Conservation (phyloP, 2,797 vertebrate species). For the Tolypeutes matacus region DNA sequence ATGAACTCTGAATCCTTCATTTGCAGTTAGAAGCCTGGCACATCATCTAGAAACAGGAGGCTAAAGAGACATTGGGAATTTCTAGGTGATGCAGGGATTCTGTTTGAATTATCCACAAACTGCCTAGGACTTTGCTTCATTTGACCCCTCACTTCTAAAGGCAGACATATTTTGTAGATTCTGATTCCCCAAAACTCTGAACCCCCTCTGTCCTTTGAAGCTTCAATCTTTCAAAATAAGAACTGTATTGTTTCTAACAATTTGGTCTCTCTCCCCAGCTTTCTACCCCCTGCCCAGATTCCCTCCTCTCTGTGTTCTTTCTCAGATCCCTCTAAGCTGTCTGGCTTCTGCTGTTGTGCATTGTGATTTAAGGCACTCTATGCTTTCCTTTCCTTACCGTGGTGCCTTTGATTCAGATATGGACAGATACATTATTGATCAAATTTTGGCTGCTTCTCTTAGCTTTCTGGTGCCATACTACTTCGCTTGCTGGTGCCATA, state of each 20-base stretch:
- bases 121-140: constrained; percentile 9
- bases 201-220: constrained; percentile 67
- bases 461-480: too few relatives aligned
- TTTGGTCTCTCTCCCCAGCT: constrained; percentile 21
- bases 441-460: constrained; percentile 62
- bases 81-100: not conserved
- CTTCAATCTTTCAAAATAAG: constrained; percentile 66
- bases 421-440: constrained; percentile 82
- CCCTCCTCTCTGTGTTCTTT: constrained; percentile 1
- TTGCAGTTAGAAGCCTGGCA: not conserved
- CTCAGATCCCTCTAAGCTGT: constrained; percentile 14
- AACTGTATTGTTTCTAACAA: constrained; percentile 64
- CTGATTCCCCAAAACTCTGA: constrained; percentile 28
- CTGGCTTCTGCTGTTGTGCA: constrained; percentile 43
- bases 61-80: constrained; percentile 28
- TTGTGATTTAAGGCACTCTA: constrained; percentile 66
- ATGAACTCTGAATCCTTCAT: not conserved
- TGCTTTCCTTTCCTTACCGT: constrained; percentile 34
- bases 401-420: constrained; percentile 75
- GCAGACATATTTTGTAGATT: not conserved
- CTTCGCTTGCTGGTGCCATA: constrained; percentile 17
- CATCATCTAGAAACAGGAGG: not conserved
- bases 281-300: constrained; percentile 1
- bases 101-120: constrained; percentile 42
- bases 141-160: constrained; percentile 43